Conservation (phyloP, 2,113 vertebrate genomes). For the Indicator maculatus region DNA sequence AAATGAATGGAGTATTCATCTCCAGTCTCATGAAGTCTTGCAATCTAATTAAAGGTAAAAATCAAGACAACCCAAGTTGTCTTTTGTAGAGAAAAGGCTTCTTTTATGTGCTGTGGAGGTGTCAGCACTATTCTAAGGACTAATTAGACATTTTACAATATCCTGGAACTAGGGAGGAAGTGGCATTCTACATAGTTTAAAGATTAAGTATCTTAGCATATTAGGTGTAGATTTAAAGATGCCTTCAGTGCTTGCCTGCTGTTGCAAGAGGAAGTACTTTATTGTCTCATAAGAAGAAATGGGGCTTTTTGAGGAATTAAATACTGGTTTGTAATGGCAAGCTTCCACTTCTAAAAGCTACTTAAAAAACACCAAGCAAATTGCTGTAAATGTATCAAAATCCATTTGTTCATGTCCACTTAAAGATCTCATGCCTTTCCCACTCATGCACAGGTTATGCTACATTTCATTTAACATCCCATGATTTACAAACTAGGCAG, state of each 20-base stretch:
- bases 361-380: neutral
- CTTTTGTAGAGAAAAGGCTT: conserved; percentile 77
- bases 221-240: conserved; percentile 74
- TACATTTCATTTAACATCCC: neutral
- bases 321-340: conserved; percentile 41
- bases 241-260: conserved; percentile 73
- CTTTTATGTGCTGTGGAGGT: conserved; percentile 79
- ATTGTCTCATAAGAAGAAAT: conserved; percentile 73
- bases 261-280: conserved; percentile 73
- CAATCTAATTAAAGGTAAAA: conserved; percentile 80
- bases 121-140: conserved; percentile 75
- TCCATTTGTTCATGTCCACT: neutral
- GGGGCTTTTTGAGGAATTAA: conserved; percentile 67
- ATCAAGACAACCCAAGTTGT: conserved; percentile 74
- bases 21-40: conserved; percentile 63
- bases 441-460: neutral
- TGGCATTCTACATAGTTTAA: conserved; percentile 72
- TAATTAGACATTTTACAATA: conserved; percentile 81
- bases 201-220: conserved; percentile 74
- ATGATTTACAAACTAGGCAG: neutral
- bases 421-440: neutral
- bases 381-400: neutral
- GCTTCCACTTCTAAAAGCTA: conserved; percentile 25
- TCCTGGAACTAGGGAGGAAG: conserved; percentile 72
- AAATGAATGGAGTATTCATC: conserved; percentile 74